Evolutionary conservation across 2,888 invertebrate species (phyloP), one percentile per base, ranked within the genome.

Genomic region (Drosophila fulvimacula): DNA sequence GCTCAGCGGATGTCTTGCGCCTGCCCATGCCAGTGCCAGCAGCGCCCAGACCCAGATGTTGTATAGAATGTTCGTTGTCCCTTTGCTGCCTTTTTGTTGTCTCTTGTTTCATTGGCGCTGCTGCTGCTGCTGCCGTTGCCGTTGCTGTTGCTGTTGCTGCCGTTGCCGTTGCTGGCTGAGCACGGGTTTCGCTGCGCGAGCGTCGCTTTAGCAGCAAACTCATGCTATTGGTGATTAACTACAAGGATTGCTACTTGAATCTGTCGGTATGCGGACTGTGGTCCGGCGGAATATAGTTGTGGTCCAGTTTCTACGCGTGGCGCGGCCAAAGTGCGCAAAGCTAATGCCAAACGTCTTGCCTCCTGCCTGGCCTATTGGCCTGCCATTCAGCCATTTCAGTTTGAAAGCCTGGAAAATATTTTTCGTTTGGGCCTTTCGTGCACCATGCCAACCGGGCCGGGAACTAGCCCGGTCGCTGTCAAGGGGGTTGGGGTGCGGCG

Each of bases 1-100:
- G 96, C 92, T 96, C 96, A 0, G 96, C 95, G 41, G 96, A 96
- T 3, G 96, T 96, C 92, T 96, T 96, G 59, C 95, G 90, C 38
- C 88, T 76, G 21, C 82, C 88, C 81, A 90, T 76, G 24, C 63
- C 59, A 0, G 15, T 10, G 3, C 60, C 57, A 0, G 11, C 57
- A 0, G 13, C 1, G 30, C 66, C 36, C 48, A 63, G 17, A 9
- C 71, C 42, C 36, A 62, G 19, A 5, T 64, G 61, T 4, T 65
- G 67, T 55, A 77, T 17, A 3, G 41, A 51, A 46, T 69, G 76
- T 36, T 71, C 70, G 24, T 66, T 73, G 38, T 64, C 60, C 36
- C 69, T 56, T 7, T 71, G 61, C 41, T 61, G 60, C 36, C 44
- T 48, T 36, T 27, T 36, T 58, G 66, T 10, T 32, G 44, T n/a